Percentiles rank a stretch among this genome's conserved stretches.
Conservation (phyloP, 1,140 invertebrate species). For the Drosophila yakuba region DNA sequence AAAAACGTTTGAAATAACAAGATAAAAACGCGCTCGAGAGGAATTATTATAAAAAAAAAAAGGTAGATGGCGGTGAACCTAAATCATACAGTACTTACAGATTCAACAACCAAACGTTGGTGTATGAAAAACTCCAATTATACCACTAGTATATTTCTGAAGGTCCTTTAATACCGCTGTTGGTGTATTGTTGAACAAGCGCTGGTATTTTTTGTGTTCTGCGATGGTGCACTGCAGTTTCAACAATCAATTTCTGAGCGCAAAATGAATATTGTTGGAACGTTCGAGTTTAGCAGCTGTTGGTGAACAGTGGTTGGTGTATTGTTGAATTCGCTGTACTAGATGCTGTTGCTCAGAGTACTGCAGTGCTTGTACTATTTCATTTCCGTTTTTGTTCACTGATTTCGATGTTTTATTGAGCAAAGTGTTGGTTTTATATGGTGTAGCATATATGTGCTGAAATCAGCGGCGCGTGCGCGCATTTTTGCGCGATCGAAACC, state of each 20-base stretch:
- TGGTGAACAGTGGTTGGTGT: background rate
- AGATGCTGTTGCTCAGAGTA: too few species aligned
- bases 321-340: too few species aligned
- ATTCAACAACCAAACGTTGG: too few species aligned
- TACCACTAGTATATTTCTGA: too few species aligned
- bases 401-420: too few species aligned
- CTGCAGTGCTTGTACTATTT: too few species aligned
- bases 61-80: slow-evolving; percentile 30
- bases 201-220: background rate
- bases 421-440: slow-evolving; percentile 14
- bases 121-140: too few species aligned
- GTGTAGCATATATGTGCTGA: background rate
- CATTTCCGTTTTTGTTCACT: too few species aligned
- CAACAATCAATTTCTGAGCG: too few species aligned
- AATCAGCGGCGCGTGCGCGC: slow-evolving; percentile 42
- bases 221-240: too few species aligned
- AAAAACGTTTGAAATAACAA: slow-evolving; percentile 22
- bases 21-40: background rate
- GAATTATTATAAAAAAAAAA: slow-evolving; percentile 37
- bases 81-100: slow-evolving; percentile 8
- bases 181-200: background rate
- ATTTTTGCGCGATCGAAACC: slow-evolving; percentile 40
- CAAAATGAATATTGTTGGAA: too few species aligned
- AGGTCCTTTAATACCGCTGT: background rate
- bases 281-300: too few species aligned